Conservation (phyloP, 2,888 invertebrate species). For the Drosophila anomalata region DNA sequence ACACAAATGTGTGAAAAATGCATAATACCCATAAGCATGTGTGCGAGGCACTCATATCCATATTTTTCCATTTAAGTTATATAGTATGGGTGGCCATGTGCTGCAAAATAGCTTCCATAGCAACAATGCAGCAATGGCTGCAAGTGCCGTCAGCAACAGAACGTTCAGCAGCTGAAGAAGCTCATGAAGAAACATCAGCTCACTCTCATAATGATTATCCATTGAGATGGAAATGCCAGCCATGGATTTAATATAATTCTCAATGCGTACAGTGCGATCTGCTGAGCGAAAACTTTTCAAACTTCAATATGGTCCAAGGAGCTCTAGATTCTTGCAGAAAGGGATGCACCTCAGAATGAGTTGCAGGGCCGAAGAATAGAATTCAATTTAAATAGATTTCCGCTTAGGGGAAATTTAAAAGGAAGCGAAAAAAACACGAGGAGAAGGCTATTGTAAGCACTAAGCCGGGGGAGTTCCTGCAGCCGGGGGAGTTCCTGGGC, state of each 20-base stretch:
- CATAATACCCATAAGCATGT: constrained; percentile 65
- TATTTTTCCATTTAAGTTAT: constrained; percentile 11
- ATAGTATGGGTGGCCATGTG: constrained; percentile 18
- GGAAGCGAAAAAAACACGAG: constrained; percentile 36
- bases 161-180: constrained; percentile 12
- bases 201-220: constrained; percentile 80
- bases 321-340: constrained; percentile 16
- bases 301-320: constrained; percentile 26
- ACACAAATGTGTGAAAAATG: constrained; percentile 71
- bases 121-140: constrained; percentile 53
- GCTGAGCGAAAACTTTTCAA: constrained; percentile 60
- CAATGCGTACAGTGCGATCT: constrained; percentile 66
- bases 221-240: constrained; percentile 82
- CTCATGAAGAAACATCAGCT: constrained; percentile 18
- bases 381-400: constrained; percentile 82
- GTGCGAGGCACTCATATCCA: constrained; percentile 21
- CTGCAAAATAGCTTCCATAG: constrained; percentile 62
- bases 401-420: constrained; percentile 82
- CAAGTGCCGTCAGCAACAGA: constrained; percentile 57
- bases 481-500: constrained; percentile 2
- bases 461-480: constrained; percentile 31
- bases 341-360: constrained; percentile 63
- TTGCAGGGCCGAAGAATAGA: constrained; percentile 66
- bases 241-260: constrained; percentile 77
- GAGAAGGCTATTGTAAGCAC: constrained; percentile 72